Evolutionary conservation across 1,140 invertebrate species (phyloP), one percentile per base, ranked within the genome.

Genomic region (Habropoda laboriosa): DNA sequence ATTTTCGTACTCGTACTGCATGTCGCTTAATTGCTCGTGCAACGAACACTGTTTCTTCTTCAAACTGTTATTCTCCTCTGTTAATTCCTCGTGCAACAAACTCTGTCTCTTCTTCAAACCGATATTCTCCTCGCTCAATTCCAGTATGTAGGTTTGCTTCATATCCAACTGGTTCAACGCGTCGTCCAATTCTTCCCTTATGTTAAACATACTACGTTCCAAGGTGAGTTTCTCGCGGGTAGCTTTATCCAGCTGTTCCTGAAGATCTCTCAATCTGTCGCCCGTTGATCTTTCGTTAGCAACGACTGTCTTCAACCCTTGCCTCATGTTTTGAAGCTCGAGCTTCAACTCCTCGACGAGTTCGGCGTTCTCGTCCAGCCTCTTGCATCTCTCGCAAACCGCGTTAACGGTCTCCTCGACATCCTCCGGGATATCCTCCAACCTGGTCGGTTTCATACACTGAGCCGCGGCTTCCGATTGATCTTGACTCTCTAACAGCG

Each of bases 181-280:
- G 7, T 63, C 55, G 32, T 92, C 90, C 3, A 92, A 57, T 66
- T 92, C 89, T 42, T 89, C 88, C 16, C 88, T 82, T 88, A 90
- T 91, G 32, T 89, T 88, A 24, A 85, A 38, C 18, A 92, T 82
- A 79, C 91, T 90, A 51, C 90, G 90, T 16, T 92, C 88, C 35
- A 93, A 68, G 55, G 92, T 88, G 27, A 87, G 78, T 40, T 87
- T 91, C 27, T 92, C 90, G 7, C 80, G 63, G 32, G 70, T 81
- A 1, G 63, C 71, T 5, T 10, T 63, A 8, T 88, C 81, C 5
- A 92, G 58, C 38, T 88, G 82, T 32, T 89, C 76, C 10, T 82
- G 80, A 3, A 93, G 67, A 35, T 92, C 53, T 0, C 83, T 73
- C 10, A 92, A 45, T 1, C 87, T 58, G 12, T 87, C 47, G 40